Conservation (phyloP, 2,888 invertebrate species). For the Drosophila sordidula region DNA sequence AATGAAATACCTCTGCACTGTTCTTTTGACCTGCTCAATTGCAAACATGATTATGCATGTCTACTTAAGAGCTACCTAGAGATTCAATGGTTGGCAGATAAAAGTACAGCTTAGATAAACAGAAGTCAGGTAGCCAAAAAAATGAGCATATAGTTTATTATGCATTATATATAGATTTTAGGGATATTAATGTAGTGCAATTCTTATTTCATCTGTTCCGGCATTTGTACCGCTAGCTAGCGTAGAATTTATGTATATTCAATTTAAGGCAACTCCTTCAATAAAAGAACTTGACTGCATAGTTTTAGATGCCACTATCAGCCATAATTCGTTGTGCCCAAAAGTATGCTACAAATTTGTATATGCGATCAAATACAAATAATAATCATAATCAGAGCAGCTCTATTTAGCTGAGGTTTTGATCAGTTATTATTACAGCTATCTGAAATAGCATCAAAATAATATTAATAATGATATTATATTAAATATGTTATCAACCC, state of each 20-base stretch:
- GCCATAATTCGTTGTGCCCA: not conserved
- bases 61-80: not conserved
- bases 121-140: too few species aligned
- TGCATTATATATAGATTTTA: too few species aligned
- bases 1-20: not conserved
- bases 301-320: not conserved
- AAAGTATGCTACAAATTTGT: slow-evolving; percentile 31
- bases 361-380: too few species aligned
- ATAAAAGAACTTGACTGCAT: not conserved
- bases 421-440: too few species aligned
- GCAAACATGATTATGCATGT: slow-evolving; percentile 1
- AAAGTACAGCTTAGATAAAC: slow-evolving; percentile 18
- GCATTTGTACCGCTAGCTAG: too few species aligned
- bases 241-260: too few species aligned
- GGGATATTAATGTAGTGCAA: too few species aligned
- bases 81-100: slow-evolving; percentile 2
- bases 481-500: not conserved
- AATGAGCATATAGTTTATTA: too few species aligned
- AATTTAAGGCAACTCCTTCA: not conserved
- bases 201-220: too few species aligned
- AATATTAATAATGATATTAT: not conserved
- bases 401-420: too few species aligned
- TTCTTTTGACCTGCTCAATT: slow-evolving; percentile 2
- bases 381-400: too few species aligned
- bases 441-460: too few species aligned